Evolutionary conservation across 2,113 vertebrate species (phyloP), one percentile per base, ranked within the genome.

Genomic region (Podarcis cretensis): DNA sequence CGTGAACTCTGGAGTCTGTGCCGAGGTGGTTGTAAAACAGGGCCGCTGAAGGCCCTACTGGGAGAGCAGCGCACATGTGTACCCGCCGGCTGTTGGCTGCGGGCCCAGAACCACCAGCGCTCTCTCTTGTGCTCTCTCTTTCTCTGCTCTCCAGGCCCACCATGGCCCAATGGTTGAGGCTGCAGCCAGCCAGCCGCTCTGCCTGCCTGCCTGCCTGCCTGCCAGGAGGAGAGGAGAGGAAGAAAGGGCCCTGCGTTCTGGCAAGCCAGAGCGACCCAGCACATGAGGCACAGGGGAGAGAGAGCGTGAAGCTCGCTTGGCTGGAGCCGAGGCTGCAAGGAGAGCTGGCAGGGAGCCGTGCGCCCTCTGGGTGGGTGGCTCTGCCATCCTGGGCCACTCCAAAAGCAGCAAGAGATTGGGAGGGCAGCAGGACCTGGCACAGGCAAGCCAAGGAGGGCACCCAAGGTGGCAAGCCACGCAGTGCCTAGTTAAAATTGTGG

Each of bases 1-100:
- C 98, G 98, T 97, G 97, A 98, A 98, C 97, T 97, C 97, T 96
- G 96, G 96, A 96, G 97, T 97, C 97, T 97, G 97, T 97, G 97
- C 97, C 96, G 97, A 97, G 96, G 97, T 96, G 96, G 97, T 97
- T 97, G 97, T 98, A 98, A 97, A 98, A 98, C 97, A 97, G 97
- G 97, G 96, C 97, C 97, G 96, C 97, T 97, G 97, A 98, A 98
- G 97, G 97, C 97, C 96, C 97, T 98, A 97, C 97, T 97, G 97
- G 97, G 97, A 97, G 96, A 96, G 96, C 94, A 14, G 89, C 95
- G 94, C 97, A 97, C 97, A 97, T 98, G 97, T 97, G 96, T 97
- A 96, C 97, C 97, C 97, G 97, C 96, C 63, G 95, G 97, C 97
- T 96, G 92, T 96, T 98, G 97, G 97, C 97, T 95, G 92, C 68